Percentiles rank a stretch among this genome's conserved stretches.
These are phyloP conservation scores for Rhadina sibilatrix DNA, from an alignment of 2,113 vertebrate genomes.

Conservation along the genomic window DNA sequence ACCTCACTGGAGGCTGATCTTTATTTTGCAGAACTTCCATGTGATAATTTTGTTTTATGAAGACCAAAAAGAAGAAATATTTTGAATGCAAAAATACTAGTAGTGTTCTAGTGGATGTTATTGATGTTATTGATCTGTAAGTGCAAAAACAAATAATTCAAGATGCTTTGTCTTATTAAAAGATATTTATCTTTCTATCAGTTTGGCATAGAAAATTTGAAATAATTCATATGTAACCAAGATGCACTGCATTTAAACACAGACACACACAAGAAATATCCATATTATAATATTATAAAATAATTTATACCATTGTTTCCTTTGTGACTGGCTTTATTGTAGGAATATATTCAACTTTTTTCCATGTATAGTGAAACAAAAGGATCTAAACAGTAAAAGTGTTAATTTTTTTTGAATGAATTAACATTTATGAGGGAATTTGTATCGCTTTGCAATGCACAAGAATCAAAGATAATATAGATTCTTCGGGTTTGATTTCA, in stretches of 20 bases:
- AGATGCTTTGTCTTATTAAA: not conserved
- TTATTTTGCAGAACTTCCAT: not conserved
- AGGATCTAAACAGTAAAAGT: not conserved
- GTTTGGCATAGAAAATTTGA: not conserved
- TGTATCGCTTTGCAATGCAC: not conserved
- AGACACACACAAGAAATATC: not conserved
- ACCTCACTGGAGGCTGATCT: not conserved
- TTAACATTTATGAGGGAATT: not conserved
- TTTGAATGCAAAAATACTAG: not conserved
- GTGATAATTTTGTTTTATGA: not conserved
- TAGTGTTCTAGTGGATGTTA: not conserved
- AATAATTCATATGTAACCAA: not conserved
- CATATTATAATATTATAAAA: not conserved
- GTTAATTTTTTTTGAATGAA: not conserved
- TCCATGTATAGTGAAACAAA: not conserved
- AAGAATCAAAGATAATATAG: not conserved
- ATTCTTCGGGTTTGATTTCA: not conserved
- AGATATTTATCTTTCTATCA: not conserved
- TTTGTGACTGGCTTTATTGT: slow-evolving; percentile 30
- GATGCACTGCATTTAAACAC: not conserved
- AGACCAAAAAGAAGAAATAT: not conserved
- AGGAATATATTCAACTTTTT: not conserved
- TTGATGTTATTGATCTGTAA: not conserved
- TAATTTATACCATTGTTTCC: not conserved
- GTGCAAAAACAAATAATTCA: not conserved